Conservation (phyloP, 92 coral and sea anemone genomes). For the Porites divaricata region DNA sequence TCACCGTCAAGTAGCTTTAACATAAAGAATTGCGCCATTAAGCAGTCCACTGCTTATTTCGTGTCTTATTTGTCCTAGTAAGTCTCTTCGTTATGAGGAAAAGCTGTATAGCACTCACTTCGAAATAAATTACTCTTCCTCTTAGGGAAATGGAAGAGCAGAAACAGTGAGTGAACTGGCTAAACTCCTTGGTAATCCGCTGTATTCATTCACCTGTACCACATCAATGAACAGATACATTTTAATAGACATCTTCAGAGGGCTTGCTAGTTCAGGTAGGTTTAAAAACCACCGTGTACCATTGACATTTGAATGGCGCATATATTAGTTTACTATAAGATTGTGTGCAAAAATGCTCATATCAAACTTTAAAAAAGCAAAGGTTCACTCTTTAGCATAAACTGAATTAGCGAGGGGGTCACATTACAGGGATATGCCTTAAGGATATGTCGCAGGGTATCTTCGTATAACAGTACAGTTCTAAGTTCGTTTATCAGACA, state of each 20-base stretch:
- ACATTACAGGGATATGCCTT: too few species aligned
- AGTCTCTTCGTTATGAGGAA: background rate
- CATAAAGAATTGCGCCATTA: too few species aligned
- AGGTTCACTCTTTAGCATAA: too few species aligned
- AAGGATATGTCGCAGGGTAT: too few species aligned
- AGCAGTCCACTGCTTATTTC: background rate
- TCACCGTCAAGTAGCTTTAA: background rate
- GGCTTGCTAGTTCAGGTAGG: constrained; percentile 94
- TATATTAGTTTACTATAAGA: background rate
- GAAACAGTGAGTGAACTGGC: constrained; percentile 87
- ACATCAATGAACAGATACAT: constrained; percentile 66
- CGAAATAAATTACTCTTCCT: background rate
- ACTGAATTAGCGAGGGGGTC: too few species aligned
- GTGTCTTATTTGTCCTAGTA: background rate
- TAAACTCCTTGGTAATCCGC: constrained; percentile 78
- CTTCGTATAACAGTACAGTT: too few species aligned
- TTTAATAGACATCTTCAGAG: constrained; percentile 86
- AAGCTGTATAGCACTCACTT: too few species aligned
- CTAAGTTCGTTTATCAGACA: too few species aligned
- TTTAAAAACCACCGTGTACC: background rate
- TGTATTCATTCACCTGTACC: constrained; percentile 86
- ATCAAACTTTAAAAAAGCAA: too few species aligned
- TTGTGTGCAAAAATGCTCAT: too few species aligned
- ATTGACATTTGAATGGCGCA: background rate
- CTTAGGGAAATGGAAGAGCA: constrained; percentile 87